These are phyloP conservation scores for Agelas oroides DNA, from an alignment of 37 sponge, comb jelly and placozoan genomes.

Conservation along the genomic window DNA sequence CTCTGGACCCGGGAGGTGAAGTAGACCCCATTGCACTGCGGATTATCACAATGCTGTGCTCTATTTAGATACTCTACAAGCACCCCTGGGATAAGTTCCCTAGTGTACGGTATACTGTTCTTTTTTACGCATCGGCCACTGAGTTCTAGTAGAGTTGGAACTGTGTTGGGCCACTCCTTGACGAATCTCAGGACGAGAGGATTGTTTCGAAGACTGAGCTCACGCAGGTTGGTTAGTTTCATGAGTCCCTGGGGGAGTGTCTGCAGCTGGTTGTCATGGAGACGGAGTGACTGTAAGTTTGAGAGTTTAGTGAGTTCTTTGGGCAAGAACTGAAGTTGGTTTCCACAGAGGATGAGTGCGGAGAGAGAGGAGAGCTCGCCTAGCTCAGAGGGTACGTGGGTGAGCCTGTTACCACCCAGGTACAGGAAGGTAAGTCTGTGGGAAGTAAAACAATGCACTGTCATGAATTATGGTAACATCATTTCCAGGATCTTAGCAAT, in stretches of 20 bases:
- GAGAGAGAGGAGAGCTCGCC: conserved; percentile 60
- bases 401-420: conserved; percentile 86
- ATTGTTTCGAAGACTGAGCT: conserved; percentile 86
- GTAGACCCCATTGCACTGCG: conserved; percentile 88
- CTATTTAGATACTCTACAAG: conserved; percentile 64
- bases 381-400: conserved; percentile 67
- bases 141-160: conserved; percentile 80
- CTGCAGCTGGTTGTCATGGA: conserved; percentile 85
- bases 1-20: conserved; percentile 68
- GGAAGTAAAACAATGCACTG: too few relatives aligned
- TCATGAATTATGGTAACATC: not conserved
- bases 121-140: conserved; percentile 61
- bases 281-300: conserved; percentile 69
- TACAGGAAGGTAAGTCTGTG: conserved; percentile 77
- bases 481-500: not conserved
- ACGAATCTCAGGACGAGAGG: conserved; percentile 85
- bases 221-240: conserved; percentile 67
- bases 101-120: conserved; percentile 57
- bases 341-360: conserved; percentile 73
- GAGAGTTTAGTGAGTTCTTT: conserved; percentile 58
- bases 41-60: conserved; percentile 87
- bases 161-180: conserved; percentile 61
- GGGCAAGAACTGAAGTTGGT: conserved; percentile 71
- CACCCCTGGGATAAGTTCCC: conserved; percentile 35
- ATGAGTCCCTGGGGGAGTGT: conserved; percentile 78